Conservation (phyloP, 2,113 vertebrate species). For the Castor canadensis region DNA sequence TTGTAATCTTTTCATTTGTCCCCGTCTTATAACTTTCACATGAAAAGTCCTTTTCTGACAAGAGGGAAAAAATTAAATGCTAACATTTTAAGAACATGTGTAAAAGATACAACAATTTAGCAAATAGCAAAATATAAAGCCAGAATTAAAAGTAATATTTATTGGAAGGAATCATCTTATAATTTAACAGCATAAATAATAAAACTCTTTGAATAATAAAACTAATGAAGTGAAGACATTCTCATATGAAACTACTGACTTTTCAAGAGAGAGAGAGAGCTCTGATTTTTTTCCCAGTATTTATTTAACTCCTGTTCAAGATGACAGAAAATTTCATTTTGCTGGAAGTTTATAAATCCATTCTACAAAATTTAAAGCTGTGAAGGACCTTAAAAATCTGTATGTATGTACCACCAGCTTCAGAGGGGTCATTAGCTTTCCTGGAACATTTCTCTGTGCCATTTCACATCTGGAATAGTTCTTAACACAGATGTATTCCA, state of each 20-base stretch:
- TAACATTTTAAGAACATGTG: neutral
- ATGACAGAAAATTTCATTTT: neutral
- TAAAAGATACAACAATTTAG: neutral
- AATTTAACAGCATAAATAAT: neutral
- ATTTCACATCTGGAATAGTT: neutral
- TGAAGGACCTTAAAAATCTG: neutral
- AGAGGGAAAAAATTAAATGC: neutral
- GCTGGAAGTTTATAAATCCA: neutral
- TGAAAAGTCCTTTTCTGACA: neutral
- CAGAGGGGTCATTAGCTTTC: neutral
- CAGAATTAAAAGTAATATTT: neutral
- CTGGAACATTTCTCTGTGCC: neutral
- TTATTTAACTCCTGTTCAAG: neutral
- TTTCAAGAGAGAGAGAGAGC: neutral
- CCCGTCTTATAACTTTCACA: neutral
- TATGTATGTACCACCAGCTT: neutral
- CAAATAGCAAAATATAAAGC: neutral
- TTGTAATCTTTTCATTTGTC: neutral
- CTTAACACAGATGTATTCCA: neutral
- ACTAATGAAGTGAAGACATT: neutral
- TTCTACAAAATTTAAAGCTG: neutral
- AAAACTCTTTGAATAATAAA: slow-evolving; percentile 5
- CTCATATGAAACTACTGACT: neutral
- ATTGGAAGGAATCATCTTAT: neutral
- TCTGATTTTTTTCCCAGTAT: neutral